phyloP scores from a whole-genome alignment of 2,113 vertebrate genomes.

The Psophia crepitans region DNA sequence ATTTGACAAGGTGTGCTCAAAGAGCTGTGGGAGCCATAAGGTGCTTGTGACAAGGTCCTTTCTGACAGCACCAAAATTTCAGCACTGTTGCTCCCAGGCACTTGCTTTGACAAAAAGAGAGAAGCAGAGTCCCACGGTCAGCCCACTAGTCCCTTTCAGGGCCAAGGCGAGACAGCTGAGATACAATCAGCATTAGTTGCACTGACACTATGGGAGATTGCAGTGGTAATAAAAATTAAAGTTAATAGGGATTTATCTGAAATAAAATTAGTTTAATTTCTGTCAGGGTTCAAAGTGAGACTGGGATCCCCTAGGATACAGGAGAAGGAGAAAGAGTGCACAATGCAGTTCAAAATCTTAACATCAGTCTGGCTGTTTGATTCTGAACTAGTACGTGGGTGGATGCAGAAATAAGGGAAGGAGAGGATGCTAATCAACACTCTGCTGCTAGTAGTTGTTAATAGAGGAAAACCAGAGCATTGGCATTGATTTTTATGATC shows the following conservation, averaged over 20 bases:
- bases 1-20: background rate
- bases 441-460: background rate
- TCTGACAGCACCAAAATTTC: background rate
- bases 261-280: background rate
- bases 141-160: background rate
- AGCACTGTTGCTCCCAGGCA: background rate
- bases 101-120: background rate
- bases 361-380: background rate
- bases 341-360: background rate
- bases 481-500: background rate
- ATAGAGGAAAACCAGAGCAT: background rate
- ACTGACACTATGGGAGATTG: background rate
- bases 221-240: background rate
- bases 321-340: background rate
- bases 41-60: background rate
- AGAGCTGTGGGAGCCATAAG: background rate
- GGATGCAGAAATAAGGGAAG: background rate
- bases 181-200: background rate
- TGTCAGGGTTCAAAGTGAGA: background rate
- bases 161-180: background rate
- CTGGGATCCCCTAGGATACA: background rate
- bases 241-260: background rate
- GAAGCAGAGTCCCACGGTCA: background rate
- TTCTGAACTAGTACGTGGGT: background rate
- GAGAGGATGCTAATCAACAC: background rate